A percentile compares a stretch with the other conserved stretches of the same genome.
These are phyloP conservation scores for Drosophila histrio DNA, from an alignment of 2,888 invertebrate genomes.

Conservation along the genomic window DNA sequence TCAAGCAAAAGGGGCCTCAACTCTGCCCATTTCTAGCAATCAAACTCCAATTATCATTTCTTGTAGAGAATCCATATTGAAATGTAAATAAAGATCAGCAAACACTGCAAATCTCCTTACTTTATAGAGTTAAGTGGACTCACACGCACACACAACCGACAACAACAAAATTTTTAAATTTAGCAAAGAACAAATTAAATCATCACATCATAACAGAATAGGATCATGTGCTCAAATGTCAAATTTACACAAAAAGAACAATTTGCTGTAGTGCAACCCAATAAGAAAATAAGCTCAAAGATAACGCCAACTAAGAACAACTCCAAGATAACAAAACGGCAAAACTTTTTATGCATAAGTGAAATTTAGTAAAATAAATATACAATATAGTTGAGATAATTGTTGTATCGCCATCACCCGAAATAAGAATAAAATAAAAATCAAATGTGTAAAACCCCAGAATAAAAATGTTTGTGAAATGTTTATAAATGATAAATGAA, in stretches of 20 bases:
- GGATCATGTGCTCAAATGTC: constrained; percentile 40
- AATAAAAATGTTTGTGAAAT: constrained; percentile 57
- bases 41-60: constrained; percentile 40
- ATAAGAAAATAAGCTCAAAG: constrained; percentile 32
- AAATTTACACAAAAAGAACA: constrained; percentile 17
- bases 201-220: constrained; percentile 18
- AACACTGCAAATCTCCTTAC: constrained; percentile 67
- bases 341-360: constrained; percentile 53
- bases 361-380: constrained; percentile 69
- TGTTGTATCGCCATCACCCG: constrained; percentile 71
- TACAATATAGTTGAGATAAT: constrained; percentile 79
- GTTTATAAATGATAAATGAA: constrained; percentile 70
- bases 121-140: constrained; percentile 73
- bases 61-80: constrained; percentile 35
- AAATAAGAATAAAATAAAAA: constrained; percentile 40
- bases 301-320: constrained; percentile 50
- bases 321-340: constrained; percentile 28
- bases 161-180: constrained; percentile 24
- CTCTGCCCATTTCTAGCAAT: constrained; percentile 51
- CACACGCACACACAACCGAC: constrained; percentile 19
- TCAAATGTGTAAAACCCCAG: constrained; percentile 64
- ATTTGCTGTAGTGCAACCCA: constrained; percentile 51
- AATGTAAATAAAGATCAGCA: constrained; percentile 55
- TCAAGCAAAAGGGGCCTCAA: constrained; percentile 40
- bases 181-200: constrained; percentile 23